Conservation (phyloP, 1,140 invertebrate species). For the Lycorma delicatula region DNA sequence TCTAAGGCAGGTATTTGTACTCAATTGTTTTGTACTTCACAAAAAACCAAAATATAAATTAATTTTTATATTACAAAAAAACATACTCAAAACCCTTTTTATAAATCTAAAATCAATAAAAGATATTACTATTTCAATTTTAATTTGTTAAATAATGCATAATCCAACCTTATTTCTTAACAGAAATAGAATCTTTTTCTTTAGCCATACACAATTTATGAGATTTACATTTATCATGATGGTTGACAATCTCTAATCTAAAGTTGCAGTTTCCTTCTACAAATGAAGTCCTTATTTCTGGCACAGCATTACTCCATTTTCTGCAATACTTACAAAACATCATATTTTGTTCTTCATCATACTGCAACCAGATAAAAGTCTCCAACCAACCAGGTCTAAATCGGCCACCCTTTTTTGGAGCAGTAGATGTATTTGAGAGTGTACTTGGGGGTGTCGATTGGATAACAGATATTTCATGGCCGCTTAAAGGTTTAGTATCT, state of each 20-base stretch:
- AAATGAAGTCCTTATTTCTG: constrained; percentile 61
- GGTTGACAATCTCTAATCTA: constrained; percentile 63
- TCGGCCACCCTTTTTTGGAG: constrained; percentile 46
- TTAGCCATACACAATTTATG: constrained; percentile 52
- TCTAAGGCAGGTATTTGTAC: no score
- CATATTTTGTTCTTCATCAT: constrained; percentile 52
- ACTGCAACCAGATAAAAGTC: constrained; percentile 57
- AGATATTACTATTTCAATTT: no score
- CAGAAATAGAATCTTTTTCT: no score
- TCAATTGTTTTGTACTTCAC: no score
- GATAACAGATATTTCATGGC: constrained; percentile 42
- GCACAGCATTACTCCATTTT: constrained; percentile 57
- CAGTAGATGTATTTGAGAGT: constrained; percentile 20
- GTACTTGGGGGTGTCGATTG: constrained; percentile 31
- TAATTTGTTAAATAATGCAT: no score
- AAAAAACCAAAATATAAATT: no score
- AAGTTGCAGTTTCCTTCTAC: constrained; percentile 65
- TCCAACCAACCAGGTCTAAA: constrained; percentile 56
- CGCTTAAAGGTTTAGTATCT: constrained; percentile 8
- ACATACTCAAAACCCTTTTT: no score
- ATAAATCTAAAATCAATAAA: no score
- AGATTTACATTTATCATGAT: constrained; percentile 67
- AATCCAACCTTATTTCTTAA: no score
- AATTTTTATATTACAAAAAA: no score
- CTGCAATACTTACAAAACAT: constrained; percentile 65